These are phyloP conservation scores for Pao palembangensis DNA, from an alignment of 2,113 vertebrate species.

Conservation along the genomic window DNA sequence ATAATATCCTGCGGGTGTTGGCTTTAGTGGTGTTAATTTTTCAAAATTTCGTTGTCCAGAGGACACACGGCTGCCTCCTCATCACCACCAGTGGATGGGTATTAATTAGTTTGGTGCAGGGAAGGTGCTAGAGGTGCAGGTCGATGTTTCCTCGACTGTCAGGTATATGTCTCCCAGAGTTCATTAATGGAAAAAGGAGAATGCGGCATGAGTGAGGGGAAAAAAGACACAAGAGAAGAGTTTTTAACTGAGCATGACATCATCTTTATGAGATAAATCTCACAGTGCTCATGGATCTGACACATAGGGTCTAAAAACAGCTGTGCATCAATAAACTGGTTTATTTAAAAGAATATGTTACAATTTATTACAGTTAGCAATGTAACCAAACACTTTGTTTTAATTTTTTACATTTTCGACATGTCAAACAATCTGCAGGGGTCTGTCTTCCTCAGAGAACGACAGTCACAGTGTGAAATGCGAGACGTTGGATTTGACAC, in stretches of 20 bases:
- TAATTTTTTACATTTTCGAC: constrained; percentile 53
- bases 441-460: neutral
- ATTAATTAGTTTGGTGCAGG: constrained; percentile 54
- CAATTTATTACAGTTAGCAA: constrained; percentile 90
- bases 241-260: constrained; percentile 1
- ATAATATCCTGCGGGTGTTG: neutral
- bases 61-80: constrained; percentile 17
- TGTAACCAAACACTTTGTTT: constrained; percentile 70
- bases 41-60: constrained; percentile 30
- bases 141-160: constrained; percentile 44
- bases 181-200: constrained; percentile 45
- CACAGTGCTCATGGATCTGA: neutral
- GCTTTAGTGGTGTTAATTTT: constrained; percentile 9
- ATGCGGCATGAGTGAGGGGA: neutral
- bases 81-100: constrained; percentile 41
- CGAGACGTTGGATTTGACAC: constrained; percentile 31
- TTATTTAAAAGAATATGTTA: constrained; percentile 98
- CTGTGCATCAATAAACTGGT: constrained; percentile 84
- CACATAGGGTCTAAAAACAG: neutral
- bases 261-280: constrained; percentile 14
- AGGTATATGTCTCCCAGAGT: constrained; percentile 63
- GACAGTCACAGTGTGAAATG: too few species aligned
- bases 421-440: constrained; percentile 41
- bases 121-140: constrained; percentile 26
- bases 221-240: constrained; percentile 4